These are phyloP conservation scores for Eunapius fragilis DNA, from an alignment of 37 sponge, comb jelly and placozoan genomes.

Conservation along the genomic window DNA sequence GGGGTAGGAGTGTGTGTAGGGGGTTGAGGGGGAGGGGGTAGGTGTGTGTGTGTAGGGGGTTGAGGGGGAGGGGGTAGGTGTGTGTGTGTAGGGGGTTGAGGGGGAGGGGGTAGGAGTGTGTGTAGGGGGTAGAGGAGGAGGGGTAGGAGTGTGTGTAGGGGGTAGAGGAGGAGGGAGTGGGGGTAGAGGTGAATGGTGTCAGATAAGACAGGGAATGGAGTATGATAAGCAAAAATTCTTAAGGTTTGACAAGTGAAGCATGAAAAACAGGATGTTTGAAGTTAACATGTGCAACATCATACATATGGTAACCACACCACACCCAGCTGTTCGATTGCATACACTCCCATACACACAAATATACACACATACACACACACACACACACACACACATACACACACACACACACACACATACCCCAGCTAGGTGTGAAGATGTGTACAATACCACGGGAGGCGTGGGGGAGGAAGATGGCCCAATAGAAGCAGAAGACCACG, in stretches of 20 bases:
- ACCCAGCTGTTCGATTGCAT: background rate
- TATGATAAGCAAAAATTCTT: background rate
- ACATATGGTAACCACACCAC: background rate
- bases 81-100: background rate
- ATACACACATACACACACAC: background rate
- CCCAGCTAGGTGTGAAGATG: slow-evolving; percentile 86
- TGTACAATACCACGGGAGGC: slow-evolving; percentile 69
- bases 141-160: too few species aligned
- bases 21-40: too few species aligned
- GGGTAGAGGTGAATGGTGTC: too few species aligned
- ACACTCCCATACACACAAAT: slow-evolving; percentile 1
- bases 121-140: too few species aligned
- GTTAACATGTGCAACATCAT: too few species aligned
- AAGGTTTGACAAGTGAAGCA: too few species aligned
- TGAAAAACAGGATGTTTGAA: too few species aligned
- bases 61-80: background rate
- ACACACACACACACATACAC: background rate
- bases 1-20: too few species aligned
- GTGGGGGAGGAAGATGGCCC: slow-evolving; percentile 74
- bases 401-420: slow-evolving; percentile 34
- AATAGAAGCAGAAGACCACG: slow-evolving; percentile 72
- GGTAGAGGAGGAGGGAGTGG: background rate
- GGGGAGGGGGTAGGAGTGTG: background rate
- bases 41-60: too few species aligned
- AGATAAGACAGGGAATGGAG: slow-evolving; percentile 1